Base-by-base conservation (phyloP, 2,113 vertebrate genomes). In the Psilopsiagon aymara region DNA sequence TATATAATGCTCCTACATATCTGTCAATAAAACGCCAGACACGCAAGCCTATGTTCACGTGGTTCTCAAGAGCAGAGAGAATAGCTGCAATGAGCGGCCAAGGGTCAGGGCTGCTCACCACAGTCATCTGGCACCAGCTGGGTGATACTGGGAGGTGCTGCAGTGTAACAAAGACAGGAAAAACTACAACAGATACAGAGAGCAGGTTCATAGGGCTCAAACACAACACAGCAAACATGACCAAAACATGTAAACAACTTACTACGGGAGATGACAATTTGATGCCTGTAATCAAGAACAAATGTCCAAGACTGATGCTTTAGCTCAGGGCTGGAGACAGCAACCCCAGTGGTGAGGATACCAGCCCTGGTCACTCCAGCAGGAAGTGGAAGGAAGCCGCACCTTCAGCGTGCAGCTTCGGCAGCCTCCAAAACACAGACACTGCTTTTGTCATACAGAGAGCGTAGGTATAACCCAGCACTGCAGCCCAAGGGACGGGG, bases 151-250 rank as follows among this genome's bases (percentile, higher is more conserved):
- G 35, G 46, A 77, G 27, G 29, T 37, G 39, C 64, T 11, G 31
- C 0, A 49, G 27, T 7, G 1, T 17, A 46, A 25, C 17, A 14
- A 33, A 57, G 13, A 2, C 20, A 8, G 23, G 33, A 47, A 15
- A n/a, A 64, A 31, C 25, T 31, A 19, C 53, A 16, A 15, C 17
- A n/a, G 23, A 19, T 1, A 39, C 20, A 21, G 57, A 37, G 35
- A 37, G 52, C 17, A 15, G 44, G 14, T 35, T 24, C 39, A 28
- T 17, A 35, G 29, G 52, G 62, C 2, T 64, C 70, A 20, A 17
- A 52, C 49, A 33, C 63, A 2, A 4, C 25, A 6, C 0, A 13
- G 28, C 4, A 10, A 49, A 44, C 24, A 1, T 0, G 33, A 44
- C 2, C 3, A 18, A 67, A 52, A 52, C 41, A 11, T 4, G 37